Percentiles rank a stretch among this genome's conserved stretches.
Evolutionary conservation across 2,113 vertebrate species (phyloP).

Genomic region (Helogale parvula): DNA sequence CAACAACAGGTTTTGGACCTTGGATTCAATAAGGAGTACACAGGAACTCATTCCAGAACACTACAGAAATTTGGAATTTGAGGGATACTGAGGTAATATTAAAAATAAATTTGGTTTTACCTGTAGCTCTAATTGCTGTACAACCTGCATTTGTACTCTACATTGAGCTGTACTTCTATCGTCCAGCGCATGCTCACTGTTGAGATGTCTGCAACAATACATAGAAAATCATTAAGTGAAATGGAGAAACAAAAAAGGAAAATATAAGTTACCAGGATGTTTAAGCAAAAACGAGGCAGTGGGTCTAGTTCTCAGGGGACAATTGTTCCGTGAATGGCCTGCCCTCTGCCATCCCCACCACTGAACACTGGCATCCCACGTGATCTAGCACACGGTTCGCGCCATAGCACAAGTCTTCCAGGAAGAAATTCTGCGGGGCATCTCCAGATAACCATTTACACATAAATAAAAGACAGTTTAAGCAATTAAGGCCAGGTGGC

Average conservation of each 20-base stretch:
- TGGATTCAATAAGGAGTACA: constrained; percentile 76
- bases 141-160: constrained; percentile 99
- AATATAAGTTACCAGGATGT: constrained; percentile 85
- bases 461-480: constrained; percentile 54
- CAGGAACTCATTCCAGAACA: constrained; percentile 81
- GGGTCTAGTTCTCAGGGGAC: neutral
- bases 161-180: constrained; percentile 99
- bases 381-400: constrained; percentile 15
- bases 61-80: constrained; percentile 75
- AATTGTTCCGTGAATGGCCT: constrained; percentile 30
- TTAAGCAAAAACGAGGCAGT: constrained; percentile 56
- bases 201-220: constrained; percentile 97
- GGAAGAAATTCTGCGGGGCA: constrained; percentile 71
- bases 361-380: neutral
- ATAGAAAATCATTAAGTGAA: constrained; percentile 89
- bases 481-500: constrained; percentile 26
- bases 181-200: constrained; percentile 99
- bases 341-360: constrained; percentile 60
- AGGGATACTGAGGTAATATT: constrained; percentile 85
- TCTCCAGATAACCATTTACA: constrained; percentile 62
- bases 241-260: constrained; percentile 86
- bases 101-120: constrained; percentile 90
- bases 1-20: constrained; percentile 76
- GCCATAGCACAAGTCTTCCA: constrained; percentile 49
- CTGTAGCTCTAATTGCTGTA: constrained; percentile 99